Evolutionary conservation across 2,113 vertebrate species (phyloP).

Genomic region (Hippocampus zosterae): DNA sequence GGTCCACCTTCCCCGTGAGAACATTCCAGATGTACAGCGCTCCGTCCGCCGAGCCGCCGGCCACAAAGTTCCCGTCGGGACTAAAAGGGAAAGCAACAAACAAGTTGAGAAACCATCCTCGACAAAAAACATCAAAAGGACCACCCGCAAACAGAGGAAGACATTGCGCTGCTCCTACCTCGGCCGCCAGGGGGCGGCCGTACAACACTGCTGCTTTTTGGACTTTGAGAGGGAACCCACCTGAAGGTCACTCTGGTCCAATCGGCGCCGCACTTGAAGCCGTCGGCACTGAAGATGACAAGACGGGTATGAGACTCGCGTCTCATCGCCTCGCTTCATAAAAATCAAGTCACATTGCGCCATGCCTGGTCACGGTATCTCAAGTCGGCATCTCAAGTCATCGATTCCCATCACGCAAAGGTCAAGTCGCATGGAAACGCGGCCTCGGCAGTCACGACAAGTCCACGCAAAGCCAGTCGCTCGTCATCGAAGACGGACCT

Average conservation of each 20-base stretch:
- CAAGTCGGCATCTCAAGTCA: no score
- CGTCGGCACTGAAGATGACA: constrained; percentile 75
- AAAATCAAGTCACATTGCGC: no score
- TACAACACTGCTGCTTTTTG: no score
- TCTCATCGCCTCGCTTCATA: not conserved
- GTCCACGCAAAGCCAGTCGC: no score
- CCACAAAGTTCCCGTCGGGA: constrained; percentile 86
- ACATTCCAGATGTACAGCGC: constrained; percentile 89
- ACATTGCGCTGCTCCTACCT: no score
- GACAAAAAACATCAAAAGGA: no score
- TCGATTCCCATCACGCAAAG: not conserved
- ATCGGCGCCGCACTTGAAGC: constrained; percentile 96
- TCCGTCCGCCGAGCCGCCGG: constrained; percentile 89
- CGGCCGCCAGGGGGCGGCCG: no score
- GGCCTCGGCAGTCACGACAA: no score
- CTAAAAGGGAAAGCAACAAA: constrained; percentile 53
- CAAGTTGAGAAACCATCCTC: no score
- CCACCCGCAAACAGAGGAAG: no score
- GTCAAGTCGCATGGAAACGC: no score
- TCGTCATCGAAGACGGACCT: constrained; percentile 64
- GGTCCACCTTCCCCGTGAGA: constrained; percentile 86
- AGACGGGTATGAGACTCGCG: not conserved
- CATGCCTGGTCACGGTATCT: no score
- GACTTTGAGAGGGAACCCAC: constrained; percentile 60
- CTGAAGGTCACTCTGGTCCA: constrained; percentile 97